Conservation (phyloP, 2,113 vertebrate species). For the Mobula birostris region DNA sequence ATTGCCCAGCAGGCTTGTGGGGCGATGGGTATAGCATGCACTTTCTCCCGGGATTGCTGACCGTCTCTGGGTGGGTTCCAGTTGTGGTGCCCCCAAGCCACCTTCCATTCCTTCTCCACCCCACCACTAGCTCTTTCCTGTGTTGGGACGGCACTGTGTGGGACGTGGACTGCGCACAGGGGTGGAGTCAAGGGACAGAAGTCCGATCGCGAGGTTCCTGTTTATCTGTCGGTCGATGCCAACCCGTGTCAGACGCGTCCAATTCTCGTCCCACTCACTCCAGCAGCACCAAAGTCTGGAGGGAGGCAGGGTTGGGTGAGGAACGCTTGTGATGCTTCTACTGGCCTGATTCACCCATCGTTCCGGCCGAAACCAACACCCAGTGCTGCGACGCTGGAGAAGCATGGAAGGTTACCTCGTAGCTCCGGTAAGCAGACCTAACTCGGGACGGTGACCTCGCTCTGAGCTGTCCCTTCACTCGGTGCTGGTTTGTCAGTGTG, state of each 20-base stretch:
- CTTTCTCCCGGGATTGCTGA: too few species aligned
- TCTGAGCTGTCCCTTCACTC: too few species aligned
- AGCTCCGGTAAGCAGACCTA: slow-evolving; percentile 58
- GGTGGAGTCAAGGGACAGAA: slow-evolving; percentile 16
- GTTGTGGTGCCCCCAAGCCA: background rate
- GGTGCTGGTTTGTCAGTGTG: slow-evolving; percentile 37
- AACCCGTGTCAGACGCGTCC: background rate
- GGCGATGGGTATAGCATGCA: too few species aligned
- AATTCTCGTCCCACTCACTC: background rate
- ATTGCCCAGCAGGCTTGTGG: too few species aligned
- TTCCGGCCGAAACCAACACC: background rate
- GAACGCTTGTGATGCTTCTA: background rate
- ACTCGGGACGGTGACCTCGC: background rate
- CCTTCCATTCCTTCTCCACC: background rate
- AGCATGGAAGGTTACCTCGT: slow-evolving; percentile 74
- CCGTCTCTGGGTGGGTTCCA: background rate
- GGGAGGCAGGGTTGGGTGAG: background rate
- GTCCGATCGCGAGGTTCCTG: background rate
- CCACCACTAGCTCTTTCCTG: too few species aligned
- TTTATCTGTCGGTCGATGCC: background rate
- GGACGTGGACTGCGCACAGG: background rate
- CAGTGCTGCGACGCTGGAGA: slow-evolving; percentile 41
- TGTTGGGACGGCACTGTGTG: too few species aligned
- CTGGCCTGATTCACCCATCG: background rate
- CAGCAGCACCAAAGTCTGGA: background rate